Evolutionary conservation across 2,797 vertebrate genomes (phyloP).

Genomic region (Poecilia wingei): DNA sequence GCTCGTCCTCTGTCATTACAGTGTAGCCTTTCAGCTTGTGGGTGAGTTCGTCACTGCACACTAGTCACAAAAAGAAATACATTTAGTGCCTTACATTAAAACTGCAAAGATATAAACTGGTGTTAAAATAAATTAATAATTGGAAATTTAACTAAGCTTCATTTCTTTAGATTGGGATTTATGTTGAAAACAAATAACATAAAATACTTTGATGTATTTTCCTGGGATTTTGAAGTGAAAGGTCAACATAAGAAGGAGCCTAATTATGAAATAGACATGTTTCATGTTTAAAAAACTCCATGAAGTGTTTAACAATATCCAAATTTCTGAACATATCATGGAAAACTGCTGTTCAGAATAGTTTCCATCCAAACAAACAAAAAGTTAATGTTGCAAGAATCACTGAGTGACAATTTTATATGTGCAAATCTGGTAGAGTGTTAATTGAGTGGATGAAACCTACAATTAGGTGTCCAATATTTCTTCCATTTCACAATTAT

Average conservation of each 20-base stretch:
- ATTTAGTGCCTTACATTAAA: background rate
- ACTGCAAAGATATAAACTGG: background rate
- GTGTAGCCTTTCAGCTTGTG: conserved; percentile 97
- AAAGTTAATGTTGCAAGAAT: background rate
- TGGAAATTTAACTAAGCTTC: background rate
- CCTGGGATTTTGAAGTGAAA: background rate
- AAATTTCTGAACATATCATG: background rate
- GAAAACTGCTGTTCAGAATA: background rate
- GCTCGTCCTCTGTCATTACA: conserved; percentile 95
- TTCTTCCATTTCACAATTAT: background rate
- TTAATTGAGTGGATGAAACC: background rate
- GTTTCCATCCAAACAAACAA: background rate
- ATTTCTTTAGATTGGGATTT: background rate
- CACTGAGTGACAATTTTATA: background rate
- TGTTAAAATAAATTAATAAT: background rate
- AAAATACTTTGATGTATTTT: background rate
- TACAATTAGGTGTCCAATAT: background rate
- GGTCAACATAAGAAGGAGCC: background rate
- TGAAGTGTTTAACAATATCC: background rate
- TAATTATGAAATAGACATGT: background rate
- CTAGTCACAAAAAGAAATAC: conserved; percentile 66
- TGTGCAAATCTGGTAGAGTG: background rate
- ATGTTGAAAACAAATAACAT: too few species aligned
- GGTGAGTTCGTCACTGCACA: conserved; percentile 97
- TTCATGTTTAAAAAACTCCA: background rate